Evolutionary conservation across 2,797 vertebrate species (phyloP), one percentile per base, ranked within the genome.

Genomic region (Arctocebus calabarensis): DNA sequence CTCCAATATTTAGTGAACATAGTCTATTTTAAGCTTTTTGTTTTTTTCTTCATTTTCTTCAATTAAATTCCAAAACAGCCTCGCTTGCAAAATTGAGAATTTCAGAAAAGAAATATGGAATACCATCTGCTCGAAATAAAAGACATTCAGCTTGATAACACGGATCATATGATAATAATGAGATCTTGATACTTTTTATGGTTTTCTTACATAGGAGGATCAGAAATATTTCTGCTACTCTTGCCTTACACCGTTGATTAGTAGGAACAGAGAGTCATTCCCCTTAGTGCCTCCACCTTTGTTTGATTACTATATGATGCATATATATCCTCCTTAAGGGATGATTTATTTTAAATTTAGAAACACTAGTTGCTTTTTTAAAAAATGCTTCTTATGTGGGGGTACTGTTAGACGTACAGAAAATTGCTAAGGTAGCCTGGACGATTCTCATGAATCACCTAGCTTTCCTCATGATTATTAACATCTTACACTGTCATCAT

Each of bases 61-160:
- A 93, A 37, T 93, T 96, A 94, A 84, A 79, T 90, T 90, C 68
- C 88, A 95, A 61, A 95, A 94, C 19, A 90, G 62, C 59, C 85
- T 95, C 89, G 43, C 79, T 96, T 92, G 92, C 71, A 94, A 95
- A 90, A 95, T 95, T 88, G 91, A 95, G 64, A 89, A 84, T 96
- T 94, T 94, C 74, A 70, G 17, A 37, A 34, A 96, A 92, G 74
- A 97, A 96, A 73, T 95, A 81, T 13, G n/a, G 68, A 93, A 73
- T 62, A 23, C 61, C 70, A 68, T 87, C 83, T 84, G 34, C 79
- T 96, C 79, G 89, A 92, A 88, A 93, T 83, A 79, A 86, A 93
- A 92, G 94, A 91, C 92, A 87, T 94, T 79, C 55, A 81, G 70
- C 70, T 90, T 81, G 92, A 96, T 94, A 92, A 95, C 59, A 74